Base-by-base conservation (phyloP, 2,888 invertebrate species). In the Notodonta dromedarius region DNA sequence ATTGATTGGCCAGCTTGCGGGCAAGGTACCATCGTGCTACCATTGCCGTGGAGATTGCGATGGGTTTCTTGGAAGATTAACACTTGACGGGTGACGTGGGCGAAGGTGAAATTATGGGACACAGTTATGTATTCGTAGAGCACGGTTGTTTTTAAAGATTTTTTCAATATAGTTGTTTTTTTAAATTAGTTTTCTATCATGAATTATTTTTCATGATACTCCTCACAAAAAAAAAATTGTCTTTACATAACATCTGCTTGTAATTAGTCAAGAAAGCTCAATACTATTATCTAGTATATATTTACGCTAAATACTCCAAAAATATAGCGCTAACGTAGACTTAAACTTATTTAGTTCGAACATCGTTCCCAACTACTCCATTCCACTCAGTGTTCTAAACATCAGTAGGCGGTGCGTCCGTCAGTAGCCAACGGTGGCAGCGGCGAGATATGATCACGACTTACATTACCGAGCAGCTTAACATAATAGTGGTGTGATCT, bases 1-100 rank as follows among this genome's bases (percentile, higher is more conserved):
- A 91, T 92, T 92, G 92, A 93, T 92, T 93, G 91, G 87, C 83
- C 75, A 75, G 82, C 85, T 83, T 73, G 83, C 83, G 76, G 80
- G 77, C 79, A 69, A 74, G 76, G 74, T 69, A 73, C 80, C 68
- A 70, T 74, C 79, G 78, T 73, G 76, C 78, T 69, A 65, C 65
- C 71, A 71, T 73, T 67, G 74, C 72, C 51, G 59, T 62, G 58
- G 62, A 62, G 65, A 52, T 54, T n/a, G 8, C 54, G n/a, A 14
- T 5, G 6, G 54, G 32, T 39, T 54, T 54, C 54, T 54, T 14
- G 54, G 54, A 54, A 54, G 54, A 54, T n/a, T 54, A 39, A 39
- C 54, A 54, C 54, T 54, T 54, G 54, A 11, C 13, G 39, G 6
- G n/a, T 32, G 35, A 54, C 54, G 54, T 39, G 39, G 24, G 54